Percentiles rank a stretch among this genome's conserved stretches.
phyloP scores from a whole-genome alignment of 2,888 invertebrate species.

The Tromatobia lineatoria region DNA sequence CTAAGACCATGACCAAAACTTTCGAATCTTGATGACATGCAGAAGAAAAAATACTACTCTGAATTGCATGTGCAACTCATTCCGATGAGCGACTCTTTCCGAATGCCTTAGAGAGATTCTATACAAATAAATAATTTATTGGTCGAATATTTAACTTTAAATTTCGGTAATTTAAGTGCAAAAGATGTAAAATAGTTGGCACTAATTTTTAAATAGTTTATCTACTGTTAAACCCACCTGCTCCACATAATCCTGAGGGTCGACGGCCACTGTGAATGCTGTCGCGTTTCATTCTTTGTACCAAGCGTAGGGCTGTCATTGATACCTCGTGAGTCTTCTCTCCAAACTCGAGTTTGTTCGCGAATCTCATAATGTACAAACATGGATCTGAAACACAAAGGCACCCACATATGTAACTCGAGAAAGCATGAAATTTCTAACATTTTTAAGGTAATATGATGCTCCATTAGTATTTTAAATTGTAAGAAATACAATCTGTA shows the following conservation, averaged over 20 bases:
- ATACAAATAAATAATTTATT: no score
- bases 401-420: neutral
- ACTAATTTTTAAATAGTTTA: neutral
- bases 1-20: no score
- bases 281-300: conserved; percentile 99
- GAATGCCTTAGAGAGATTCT: no score
- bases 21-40: no score
- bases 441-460: neutral
- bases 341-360: conserved; percentile 96
- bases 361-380: conserved; percentile 97
- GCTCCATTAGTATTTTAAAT: no score
- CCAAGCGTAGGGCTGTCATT: conserved; percentile 96
- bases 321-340: conserved; percentile 97
- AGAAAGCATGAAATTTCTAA: neutral
- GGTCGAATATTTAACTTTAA: no score
- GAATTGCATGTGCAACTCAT: no score
- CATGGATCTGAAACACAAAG: conserved; percentile 93
- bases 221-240: conserved; percentile 88
- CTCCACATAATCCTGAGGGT: conserved; percentile 99
- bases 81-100: no score
- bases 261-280: conserved; percentile 98
- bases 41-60: no score
- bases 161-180: no score
- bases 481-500: no score
- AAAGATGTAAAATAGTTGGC: no score